Conservation (phyloP, 2,888 invertebrate genomes). For the Eupeodes latifasciatus region DNA sequence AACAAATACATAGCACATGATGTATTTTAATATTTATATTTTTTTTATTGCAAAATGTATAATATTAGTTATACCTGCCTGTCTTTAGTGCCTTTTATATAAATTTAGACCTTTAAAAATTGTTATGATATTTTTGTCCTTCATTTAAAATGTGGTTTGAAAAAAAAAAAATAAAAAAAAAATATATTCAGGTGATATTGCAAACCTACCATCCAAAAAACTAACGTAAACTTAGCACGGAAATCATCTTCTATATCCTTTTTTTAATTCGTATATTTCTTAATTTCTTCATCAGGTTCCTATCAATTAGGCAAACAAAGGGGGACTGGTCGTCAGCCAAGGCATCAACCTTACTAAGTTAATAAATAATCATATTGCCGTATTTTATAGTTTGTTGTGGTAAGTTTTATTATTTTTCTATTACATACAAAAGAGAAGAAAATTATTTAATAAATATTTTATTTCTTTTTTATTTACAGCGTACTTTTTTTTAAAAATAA, state of each 20-base stretch:
- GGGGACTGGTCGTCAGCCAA: constrained; percentile 92
- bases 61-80: constrained; percentile 29
- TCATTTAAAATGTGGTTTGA: constrained; percentile 49
- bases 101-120: constrained; percentile 18
- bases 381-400: constrained; percentile 76
- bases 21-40: not conserved
- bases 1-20: not conserved
- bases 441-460: not conserved
- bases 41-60: constrained; percentile 1
- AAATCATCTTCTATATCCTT: not conserved
- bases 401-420: constrained; percentile 38
- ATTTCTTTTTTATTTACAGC: constrained; percentile 50
- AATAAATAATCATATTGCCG: constrained; percentile 70
- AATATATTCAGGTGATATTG: constrained; percentile 19
- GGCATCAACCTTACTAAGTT: constrained; percentile 93
- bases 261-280: constrained; percentile 15
- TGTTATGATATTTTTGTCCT: not conserved
- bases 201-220: constrained; percentile 28
- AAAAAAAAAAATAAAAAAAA: too few species aligned
- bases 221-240: constrained; percentile 31
- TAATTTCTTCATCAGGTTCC: constrained; percentile 74
- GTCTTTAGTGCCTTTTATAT: not conserved
- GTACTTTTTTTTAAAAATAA: constrained; percentile 67
- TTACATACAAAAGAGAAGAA: not conserved
- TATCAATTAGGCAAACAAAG: constrained; percentile 94